Evolutionary conservation across 2,888 invertebrate genomes (phyloP).

Genomic region (Seladonia tumulorum): DNA sequence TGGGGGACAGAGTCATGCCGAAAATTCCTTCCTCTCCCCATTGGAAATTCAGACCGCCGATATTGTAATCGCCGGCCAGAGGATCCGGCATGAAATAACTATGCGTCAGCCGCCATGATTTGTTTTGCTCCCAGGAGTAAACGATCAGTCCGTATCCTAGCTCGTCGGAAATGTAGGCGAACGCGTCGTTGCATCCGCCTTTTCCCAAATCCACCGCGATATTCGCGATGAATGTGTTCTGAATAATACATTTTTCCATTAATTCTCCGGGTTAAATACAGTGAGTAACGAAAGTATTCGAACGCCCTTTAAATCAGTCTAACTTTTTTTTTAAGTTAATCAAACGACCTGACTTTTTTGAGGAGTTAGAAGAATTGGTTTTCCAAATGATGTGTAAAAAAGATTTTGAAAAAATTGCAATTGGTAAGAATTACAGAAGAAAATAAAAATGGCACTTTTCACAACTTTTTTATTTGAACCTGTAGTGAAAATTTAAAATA

Average conservation of each 20-base stretch:
- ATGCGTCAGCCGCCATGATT: constrained; percentile 92
- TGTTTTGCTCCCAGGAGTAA: constrained; percentile 91
- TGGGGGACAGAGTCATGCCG: constrained; percentile 90
- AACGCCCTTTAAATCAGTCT: too few species aligned
- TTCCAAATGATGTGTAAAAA: too few species aligned
- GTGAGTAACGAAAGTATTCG: too few species aligned
- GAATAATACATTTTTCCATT: background rate
- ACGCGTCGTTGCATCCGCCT: constrained; percentile 89
- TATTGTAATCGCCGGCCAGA: constrained; percentile 90
- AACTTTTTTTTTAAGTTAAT: too few species aligned
- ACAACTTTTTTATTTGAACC: too few species aligned
- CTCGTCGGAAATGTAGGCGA: constrained; percentile 93
- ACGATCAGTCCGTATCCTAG: constrained; percentile 92
- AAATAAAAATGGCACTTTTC: too few species aligned
- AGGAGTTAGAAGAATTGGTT: too few species aligned
- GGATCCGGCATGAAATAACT: constrained; percentile 94
- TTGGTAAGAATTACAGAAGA: too few species aligned
- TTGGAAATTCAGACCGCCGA: constrained; percentile 93
- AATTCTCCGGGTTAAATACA: background rate
- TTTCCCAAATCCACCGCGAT: constrained; percentile 92
- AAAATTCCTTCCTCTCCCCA: constrained; percentile 94
- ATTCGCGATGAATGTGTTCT: constrained; percentile 93
- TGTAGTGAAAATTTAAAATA: too few species aligned
- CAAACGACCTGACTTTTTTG: too few species aligned
- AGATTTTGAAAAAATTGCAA: too few species aligned